Conservation (phyloP, 2,797 vertebrate species). For the Sebastes itinus region DNA sequence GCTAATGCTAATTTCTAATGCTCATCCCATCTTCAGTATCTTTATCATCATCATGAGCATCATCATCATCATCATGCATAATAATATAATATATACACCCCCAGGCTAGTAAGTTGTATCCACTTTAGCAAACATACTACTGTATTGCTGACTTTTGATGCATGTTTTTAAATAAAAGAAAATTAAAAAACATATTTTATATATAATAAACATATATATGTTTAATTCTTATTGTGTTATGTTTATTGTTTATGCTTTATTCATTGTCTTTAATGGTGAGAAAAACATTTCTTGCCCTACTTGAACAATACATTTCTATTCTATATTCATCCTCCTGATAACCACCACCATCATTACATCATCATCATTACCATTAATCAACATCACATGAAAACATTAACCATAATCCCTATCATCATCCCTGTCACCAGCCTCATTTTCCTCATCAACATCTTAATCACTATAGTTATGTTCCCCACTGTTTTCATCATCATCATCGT, state of each 20-base stretch:
- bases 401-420: constrained; percentile 20
- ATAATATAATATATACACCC: too few species aligned
- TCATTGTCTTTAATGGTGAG: background rate
- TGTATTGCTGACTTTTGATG: background rate
- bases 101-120: too few species aligned
- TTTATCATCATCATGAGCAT: background rate
- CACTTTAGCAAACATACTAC: background rate
- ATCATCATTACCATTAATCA: constrained; percentile 56
- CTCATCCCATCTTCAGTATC: background rate
- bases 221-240: background rate
- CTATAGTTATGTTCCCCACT: constrained; percentile 27
- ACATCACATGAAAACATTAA: constrained; percentile 55
- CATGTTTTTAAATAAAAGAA: background rate
- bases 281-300: background rate
- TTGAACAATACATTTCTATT: background rate
- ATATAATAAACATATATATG: background rate
- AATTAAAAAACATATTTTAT: background rate
- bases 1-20: rapidly evolving
- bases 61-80: background rate
- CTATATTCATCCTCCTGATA: background rate
- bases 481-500: constrained; percentile 51
- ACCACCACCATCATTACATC: constrained; percentile 1
- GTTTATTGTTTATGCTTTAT: background rate
- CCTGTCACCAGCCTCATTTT: constrained; percentile 40
- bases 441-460: constrained; percentile 64